Percentiles rank a stretch among this genome's conserved stretches.
These are phyloP conservation scores for Panagrolaimus sp. DNA, from an alignment of 1,140 invertebrate species.

Conservation along the genomic window DNA sequence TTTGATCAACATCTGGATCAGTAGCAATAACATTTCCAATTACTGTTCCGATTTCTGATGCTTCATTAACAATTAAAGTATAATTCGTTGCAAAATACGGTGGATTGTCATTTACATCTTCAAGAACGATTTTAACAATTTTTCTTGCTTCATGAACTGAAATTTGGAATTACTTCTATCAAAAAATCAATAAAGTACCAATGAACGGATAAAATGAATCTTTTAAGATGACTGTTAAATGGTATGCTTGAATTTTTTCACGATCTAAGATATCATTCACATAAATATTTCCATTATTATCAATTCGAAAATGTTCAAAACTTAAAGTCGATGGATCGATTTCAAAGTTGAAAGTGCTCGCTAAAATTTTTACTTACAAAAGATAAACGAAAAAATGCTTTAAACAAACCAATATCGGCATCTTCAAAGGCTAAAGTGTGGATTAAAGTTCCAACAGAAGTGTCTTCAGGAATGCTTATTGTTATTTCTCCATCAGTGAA, in stretches of 20 bases:
- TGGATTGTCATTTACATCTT: not conserved
- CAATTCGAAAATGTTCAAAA: not conserved
- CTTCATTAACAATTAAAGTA: not conserved
- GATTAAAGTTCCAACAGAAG: not conserved
- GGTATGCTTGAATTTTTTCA: not conserved
- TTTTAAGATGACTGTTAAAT: not conserved
- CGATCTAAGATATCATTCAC: constrained; percentile 1
- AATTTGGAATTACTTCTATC: not conserved
- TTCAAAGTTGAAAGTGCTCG: not conserved
- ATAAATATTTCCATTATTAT: not conserved
- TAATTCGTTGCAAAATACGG: not conserved
- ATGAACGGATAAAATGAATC: not conserved
- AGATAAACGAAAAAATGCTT: not conserved
- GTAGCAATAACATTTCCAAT: not conserved
- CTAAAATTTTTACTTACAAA: not conserved
- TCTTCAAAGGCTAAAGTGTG: not conserved
- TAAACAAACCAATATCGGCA: not conserved
- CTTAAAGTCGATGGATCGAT: not conserved
- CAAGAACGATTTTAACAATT: not conserved
- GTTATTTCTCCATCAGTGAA: not conserved
- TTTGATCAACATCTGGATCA: not conserved
- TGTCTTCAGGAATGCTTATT: not conserved
- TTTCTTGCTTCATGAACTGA: not conserved
- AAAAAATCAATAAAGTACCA: too few species aligned
- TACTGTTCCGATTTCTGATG: not conserved